phyloP scores from a whole-genome alignment of 2,797 vertebrate genomes.

The Pipistrellus kuhlii region DNA sequence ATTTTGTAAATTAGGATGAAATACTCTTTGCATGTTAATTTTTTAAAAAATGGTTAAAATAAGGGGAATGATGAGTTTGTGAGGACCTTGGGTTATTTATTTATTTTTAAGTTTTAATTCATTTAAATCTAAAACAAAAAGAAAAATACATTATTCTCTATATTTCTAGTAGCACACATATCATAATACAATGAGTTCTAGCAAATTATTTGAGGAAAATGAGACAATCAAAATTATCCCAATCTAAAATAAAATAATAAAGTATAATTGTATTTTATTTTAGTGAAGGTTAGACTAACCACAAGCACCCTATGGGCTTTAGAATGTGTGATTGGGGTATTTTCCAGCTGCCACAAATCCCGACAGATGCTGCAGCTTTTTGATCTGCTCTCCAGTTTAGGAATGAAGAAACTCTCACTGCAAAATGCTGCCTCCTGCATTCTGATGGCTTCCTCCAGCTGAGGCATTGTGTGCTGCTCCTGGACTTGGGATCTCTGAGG shows the following conservation, averaged over 20 bases:
- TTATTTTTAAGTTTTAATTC: not conserved
- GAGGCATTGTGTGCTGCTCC: not conserved
- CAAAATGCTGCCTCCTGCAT: not conserved
- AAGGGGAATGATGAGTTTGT: not conserved
- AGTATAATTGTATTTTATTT: not conserved
- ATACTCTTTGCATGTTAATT: not conserved
- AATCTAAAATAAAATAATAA: slow-evolving; percentile 38
- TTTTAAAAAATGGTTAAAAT: not conserved
- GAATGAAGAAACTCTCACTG: not conserved
- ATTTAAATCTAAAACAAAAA: slow-evolving; percentile 21
- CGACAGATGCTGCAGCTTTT: not conserved
- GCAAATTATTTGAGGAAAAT: not conserved
- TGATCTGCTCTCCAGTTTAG: not conserved
- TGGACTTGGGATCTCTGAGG: not conserved
- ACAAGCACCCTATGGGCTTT: not conserved
- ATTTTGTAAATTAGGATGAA: slow-evolving; percentile 1
- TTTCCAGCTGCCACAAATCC: slow-evolving; percentile 18
- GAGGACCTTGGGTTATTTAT: not conserved
- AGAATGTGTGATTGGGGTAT: not conserved
- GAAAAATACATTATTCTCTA: not conserved
- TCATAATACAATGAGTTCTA: not conserved
- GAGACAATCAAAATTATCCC: not conserved
- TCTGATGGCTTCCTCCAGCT: not conserved
- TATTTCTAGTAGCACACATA: not conserved
- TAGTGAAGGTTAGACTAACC: not conserved